Base-by-base conservation (phyloP, 2,797 vertebrate species). In the Pseudotriccus pelzelni region DNA sequence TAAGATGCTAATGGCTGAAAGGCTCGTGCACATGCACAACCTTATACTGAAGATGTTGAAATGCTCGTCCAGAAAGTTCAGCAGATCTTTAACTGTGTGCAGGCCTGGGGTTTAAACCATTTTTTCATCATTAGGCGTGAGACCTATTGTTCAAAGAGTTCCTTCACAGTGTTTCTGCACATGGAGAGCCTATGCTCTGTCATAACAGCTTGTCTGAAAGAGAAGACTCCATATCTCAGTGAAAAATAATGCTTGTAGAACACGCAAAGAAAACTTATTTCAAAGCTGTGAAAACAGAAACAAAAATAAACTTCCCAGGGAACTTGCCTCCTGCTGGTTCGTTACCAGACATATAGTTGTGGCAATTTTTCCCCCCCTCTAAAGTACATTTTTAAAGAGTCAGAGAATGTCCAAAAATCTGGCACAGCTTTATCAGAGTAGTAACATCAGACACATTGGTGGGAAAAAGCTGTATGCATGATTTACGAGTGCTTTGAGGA, bases 321-420 rank as follows among this genome's bases (percentile, higher is more conserved):
- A 94, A 72, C 43, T 49, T 77, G 46, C 56, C 92, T 97, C 94
- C 97, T 94, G 83, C 78, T 79, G 78, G 55, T 78, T 69, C 68
- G 59, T 73, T 15, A 53, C 75, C 64, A 91, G 78, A 80, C 50
- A 68, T 58, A 43, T 46, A 63, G 68, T 87, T 70, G 17, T 74
- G 79, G 70, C 14, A 14, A 4, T 49, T 30, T 46, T 28, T 22
- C 3, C 3, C 2, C 25, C 37, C 4, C 16, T 37, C n/a, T 1
- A 69, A 87, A 77, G 37, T 23, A 73, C 10, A 32, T 24, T 90
- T 95, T 93, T 68, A 14, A 66, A 49, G 56, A 78, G 46, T 43
- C 59, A n/a, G 34, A 92, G 58, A 75, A 76, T 6, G 27, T 82
- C 55, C 20, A 67, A 86, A 77, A 66, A 41, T 47, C 78, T 49